Conservation (phyloP, 2,113 vertebrate genomes). For the Typhlomys cinereus region DNA sequence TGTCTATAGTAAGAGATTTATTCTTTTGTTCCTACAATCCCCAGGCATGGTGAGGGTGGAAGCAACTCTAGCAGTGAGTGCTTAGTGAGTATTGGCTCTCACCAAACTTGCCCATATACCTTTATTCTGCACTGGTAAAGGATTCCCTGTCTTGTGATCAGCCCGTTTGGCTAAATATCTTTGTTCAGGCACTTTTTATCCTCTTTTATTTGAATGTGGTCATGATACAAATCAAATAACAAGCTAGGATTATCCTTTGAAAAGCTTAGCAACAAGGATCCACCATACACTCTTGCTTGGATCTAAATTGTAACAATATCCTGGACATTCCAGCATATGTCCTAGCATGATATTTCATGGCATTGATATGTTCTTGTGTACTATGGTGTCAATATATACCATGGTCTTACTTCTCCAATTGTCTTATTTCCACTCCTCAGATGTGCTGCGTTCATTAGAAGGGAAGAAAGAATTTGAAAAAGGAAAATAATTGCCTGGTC, state of each 20-base stretch:
- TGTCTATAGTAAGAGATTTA: no score
- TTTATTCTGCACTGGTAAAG: not conserved
- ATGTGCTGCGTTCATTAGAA: no score
- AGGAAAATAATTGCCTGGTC: not conserved
- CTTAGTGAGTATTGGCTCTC: not conserved
- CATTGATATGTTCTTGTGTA: not conserved
- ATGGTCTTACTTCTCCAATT: not conserved
- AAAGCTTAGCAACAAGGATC: not conserved
- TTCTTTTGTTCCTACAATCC: not conserved
- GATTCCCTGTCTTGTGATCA: not conserved
- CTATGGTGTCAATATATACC: no score
- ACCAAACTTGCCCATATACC: not conserved
- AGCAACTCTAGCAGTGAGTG: not conserved
- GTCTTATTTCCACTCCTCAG: not conserved
- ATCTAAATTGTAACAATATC: not conserved
- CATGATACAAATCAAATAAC: not conserved
- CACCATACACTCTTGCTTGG: not conserved
- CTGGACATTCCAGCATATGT: not conserved
- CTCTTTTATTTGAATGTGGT: not conserved
- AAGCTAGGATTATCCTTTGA: not conserved
- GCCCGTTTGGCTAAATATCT: not conserved
- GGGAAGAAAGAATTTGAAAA: not conserved
- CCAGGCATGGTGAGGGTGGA: fast-evolving
- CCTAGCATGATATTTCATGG: not conserved
- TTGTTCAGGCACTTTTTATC: not conserved